Evolutionary conservation across 2,113 vertebrate species (phyloP).

Genomic region (Guaruba guarouba): DNA sequence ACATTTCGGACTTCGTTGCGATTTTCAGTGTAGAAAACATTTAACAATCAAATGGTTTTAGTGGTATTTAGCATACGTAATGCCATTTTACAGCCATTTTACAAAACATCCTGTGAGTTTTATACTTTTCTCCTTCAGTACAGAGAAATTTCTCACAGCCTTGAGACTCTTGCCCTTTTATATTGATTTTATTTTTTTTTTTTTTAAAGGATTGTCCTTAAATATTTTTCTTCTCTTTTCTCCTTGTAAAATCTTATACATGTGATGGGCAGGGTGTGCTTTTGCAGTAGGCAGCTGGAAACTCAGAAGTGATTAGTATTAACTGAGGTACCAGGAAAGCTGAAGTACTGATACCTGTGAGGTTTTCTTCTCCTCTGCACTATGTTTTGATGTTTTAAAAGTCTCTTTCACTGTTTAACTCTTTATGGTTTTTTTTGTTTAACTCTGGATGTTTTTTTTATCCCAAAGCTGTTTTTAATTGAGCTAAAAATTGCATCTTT

Average conservation of each 20-base stretch:
- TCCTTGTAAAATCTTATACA: not conserved
- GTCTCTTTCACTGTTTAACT: not conserved
- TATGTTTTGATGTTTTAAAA: not conserved
- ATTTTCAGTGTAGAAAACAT: not conserved
- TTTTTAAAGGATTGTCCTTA: not conserved
- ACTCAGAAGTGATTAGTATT: not conserved
- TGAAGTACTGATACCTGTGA: not conserved
- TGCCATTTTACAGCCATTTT: not conserved
- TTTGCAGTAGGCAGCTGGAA: not conserved
- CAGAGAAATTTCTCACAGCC: not conserved
- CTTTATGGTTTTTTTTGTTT: not conserved
- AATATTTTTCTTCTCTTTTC: not conserved
- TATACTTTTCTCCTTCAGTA: not conserved
- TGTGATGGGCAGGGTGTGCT: not conserved
- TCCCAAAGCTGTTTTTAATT: not conserved
- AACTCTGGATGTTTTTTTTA: not conserved
- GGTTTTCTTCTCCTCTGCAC: not conserved
- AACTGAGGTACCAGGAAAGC: not conserved
- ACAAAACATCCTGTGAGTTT: not conserved
- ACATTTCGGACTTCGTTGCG: not conserved
- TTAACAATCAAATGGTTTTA: not conserved
- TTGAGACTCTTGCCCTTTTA: not conserved
- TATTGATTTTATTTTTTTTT: rapidly evolving
- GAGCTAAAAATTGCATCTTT: not conserved
- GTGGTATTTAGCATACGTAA: not conserved